Evolutionary conservation across 2,797 vertebrate genomes (phyloP).

Genomic region (Ceryle rudis): DNA sequence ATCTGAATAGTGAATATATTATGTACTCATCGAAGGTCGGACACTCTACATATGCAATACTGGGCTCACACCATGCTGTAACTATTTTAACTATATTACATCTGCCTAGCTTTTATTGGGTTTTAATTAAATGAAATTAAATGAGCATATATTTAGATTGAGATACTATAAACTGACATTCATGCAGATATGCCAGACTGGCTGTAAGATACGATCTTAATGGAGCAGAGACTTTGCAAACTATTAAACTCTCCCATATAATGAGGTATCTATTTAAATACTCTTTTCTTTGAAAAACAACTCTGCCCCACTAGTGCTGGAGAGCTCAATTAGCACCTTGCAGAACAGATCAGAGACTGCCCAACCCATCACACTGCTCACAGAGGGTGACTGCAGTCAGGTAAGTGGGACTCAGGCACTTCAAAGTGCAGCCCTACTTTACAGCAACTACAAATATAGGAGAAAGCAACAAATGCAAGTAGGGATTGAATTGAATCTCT

Average conservation of each 20-base stretch:
- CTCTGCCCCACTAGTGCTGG: background rate
- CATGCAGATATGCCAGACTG: conserved; percentile 52
- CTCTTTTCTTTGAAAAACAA: conserved; percentile 43
- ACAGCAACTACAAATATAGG: background rate
- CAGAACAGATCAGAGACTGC: background rate
- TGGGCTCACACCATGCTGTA: conserved; percentile 54
- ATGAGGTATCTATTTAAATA: conserved; percentile 57
- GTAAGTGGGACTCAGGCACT: background rate
- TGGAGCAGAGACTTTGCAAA: conserved; percentile 64
- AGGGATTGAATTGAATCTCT: background rate
- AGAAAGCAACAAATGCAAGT: background rate
- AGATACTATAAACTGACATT: conserved; percentile 70
- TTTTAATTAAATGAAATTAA: conserved; percentile 83
- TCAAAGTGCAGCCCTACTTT: background rate
- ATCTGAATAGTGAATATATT: conserved; percentile 18
- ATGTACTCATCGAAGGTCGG: background rate
- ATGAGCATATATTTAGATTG: conserved; percentile 74
- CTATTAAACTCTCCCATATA: conserved; percentile 64
- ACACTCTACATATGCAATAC: background rate
- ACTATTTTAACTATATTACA: conserved; percentile 76
- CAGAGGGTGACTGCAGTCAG: background rate
- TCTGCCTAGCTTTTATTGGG: conserved; percentile 79
- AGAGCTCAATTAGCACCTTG: conserved; percentile 15
- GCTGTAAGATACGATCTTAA: conserved; percentile 64
- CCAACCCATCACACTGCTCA: background rate